Evolutionary conservation across 2,797 vertebrate species (phyloP).

Genomic region (Sparus aurata): DNA sequence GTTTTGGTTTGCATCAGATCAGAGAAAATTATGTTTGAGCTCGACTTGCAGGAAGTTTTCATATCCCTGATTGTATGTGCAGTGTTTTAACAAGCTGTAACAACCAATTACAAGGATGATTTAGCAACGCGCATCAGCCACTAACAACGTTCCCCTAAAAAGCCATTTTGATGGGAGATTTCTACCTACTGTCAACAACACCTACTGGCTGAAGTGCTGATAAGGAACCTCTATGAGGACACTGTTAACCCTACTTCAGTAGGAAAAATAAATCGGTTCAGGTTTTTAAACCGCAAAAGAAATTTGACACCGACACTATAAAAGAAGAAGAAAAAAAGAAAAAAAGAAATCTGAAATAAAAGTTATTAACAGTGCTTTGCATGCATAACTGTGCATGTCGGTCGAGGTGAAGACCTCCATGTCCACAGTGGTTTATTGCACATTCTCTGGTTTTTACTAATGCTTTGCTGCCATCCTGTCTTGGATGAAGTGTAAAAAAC

Average conservation of each 20-base stretch:
- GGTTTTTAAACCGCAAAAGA: conserved; percentile 3
- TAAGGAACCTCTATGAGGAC: conserved; percentile 62
- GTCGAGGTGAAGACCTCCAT: conserved; percentile 26
- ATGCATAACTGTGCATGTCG: conserved; percentile 68
- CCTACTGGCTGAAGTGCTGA: conserved; percentile 53
- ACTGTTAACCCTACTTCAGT: conserved; percentile 41
- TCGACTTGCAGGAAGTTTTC: conserved; percentile 9
- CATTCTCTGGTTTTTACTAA: conserved; percentile 63
- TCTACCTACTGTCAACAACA: conserved; percentile 14
- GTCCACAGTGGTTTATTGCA: conserved; percentile 78
- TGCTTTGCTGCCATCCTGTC: conserved; percentile 19
- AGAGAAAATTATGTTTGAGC: conserved; percentile 7
- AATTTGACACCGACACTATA: conserved; percentile 25
- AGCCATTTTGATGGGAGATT: conserved; percentile 17
- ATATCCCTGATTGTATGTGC: conserved; percentile 18
- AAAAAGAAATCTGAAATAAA: not conserved
- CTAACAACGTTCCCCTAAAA: not conserved
- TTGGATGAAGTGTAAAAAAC: conserved; percentile 19
- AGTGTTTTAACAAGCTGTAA: not conserved
- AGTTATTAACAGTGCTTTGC: conserved; percentile 59
- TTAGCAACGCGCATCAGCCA: conserved; percentile 16
- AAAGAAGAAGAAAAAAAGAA: conserved; percentile 16
- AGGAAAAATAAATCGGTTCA: conserved; percentile 50
- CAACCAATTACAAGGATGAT: conserved; percentile 16
- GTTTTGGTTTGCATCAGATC: not conserved